Conservation (phyloP, 2,113 vertebrate species). For the Coptodon rendalli region DNA sequence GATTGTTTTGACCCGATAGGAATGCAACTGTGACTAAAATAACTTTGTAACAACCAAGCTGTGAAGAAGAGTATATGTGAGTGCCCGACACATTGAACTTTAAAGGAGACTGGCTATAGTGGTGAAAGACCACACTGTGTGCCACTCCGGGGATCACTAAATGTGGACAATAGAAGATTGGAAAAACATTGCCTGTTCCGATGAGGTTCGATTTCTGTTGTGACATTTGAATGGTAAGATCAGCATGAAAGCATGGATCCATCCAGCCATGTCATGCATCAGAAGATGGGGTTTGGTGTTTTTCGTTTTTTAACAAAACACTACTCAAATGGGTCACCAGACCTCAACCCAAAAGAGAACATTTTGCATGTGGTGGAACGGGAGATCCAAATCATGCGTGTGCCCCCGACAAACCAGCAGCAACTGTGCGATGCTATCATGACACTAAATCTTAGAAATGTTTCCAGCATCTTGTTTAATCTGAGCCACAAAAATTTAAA, state of each 20-base stretch:
- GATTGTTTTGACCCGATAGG: neutral
- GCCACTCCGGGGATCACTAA: neutral
- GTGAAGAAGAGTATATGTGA: neutral
- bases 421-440: neutral
- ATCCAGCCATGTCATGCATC: neutral
- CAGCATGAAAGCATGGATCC: neutral
- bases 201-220: neutral
- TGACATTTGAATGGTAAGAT: neutral
- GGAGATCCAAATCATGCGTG: no score
- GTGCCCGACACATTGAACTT: neutral
- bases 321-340: neutral
- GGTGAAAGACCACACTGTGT: neutral
- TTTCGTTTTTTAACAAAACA: neutral
- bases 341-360: neutral
- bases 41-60: neutral
- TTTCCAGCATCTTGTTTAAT: neutral
- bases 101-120: neutral
- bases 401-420: neutral
- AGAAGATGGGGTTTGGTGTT: neutral
- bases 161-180: neutral
- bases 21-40: neutral
- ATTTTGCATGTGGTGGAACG: neutral
- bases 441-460: neutral
- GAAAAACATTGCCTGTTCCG: neutral
- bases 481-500: neutral